phyloP scores from a whole-genome alignment of 2,888 invertebrate genomes.

The Pollenia griseotomentosa region DNA sequence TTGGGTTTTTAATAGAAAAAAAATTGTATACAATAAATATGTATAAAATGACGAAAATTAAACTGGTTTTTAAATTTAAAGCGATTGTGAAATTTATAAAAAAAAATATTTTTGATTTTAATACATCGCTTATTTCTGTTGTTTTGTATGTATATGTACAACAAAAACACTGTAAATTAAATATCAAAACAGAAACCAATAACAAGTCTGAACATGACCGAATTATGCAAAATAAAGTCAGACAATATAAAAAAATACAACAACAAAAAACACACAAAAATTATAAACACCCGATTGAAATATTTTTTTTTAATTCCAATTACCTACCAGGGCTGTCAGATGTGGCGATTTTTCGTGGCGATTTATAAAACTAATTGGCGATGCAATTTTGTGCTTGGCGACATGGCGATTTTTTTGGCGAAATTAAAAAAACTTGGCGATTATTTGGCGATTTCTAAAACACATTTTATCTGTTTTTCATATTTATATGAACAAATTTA shows the following conservation, averaged over 20 bases:
- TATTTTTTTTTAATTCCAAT: not conserved
- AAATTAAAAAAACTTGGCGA: no score
- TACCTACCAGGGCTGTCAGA: no score
- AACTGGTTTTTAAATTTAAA: slow-evolving; percentile 46
- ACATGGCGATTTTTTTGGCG: no score
- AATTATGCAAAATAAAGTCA: slow-evolving; percentile 56
- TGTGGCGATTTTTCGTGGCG: no score
- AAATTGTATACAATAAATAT: not conserved
- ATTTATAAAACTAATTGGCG: no score
- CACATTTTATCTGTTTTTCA: no score
- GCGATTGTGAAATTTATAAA: slow-evolving; percentile 27
- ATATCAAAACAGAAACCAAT: slow-evolving; percentile 8
- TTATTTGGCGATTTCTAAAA: no score
- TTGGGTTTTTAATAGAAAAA: not conserved
- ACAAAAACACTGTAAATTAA: slow-evolving; percentile 11
- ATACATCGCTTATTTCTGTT: slow-evolving; percentile 13
- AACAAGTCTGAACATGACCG: slow-evolving; percentile 56
- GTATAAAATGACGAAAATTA: slow-evolving; percentile 18
- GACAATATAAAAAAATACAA: not conserved
- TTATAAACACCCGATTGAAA: not conserved
- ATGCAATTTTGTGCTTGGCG: no score
- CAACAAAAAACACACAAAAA: not conserved
- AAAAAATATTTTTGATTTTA: slow-evolving; percentile 6
- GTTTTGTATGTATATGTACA: not conserved
- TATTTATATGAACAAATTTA: no score